Conservation (phyloP, 2,888 invertebrate species). For the Tenodera sinensis region DNA sequence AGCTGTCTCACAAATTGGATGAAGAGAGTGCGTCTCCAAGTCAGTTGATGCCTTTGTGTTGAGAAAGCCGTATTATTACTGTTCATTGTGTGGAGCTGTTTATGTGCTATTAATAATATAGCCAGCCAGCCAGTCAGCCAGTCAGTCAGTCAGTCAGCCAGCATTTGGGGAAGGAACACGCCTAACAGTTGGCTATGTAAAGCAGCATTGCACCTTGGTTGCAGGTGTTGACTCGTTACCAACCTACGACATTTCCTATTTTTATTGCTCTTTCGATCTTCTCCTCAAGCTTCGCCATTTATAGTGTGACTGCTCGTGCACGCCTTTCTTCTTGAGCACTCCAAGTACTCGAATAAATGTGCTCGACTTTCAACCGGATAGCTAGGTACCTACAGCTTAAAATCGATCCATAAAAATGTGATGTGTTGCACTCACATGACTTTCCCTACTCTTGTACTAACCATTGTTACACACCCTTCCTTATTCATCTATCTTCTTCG, state of each 20-base stretch:
- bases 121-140: too few relatives aligned
- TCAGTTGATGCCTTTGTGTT: neutral
- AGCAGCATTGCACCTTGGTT: neutral
- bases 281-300: neutral
- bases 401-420: too few relatives aligned
- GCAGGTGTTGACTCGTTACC: neutral
- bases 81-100: neutral
- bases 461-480: too few relatives aligned
- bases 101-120: neutral
- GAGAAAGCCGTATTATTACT: neutral
- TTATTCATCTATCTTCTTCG: too few relatives aligned
- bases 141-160: too few relatives aligned
- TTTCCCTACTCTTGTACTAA: too few relatives aligned
- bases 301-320: neutral
- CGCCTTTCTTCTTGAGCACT: neutral
- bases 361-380: too few relatives aligned
- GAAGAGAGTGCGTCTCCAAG: neutral
- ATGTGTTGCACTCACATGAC: too few relatives aligned
- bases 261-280: neutral
- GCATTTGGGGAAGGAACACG: neutral
- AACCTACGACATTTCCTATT: neutral
- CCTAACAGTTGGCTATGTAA: neutral
- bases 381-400: too few relatives aligned
- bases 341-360: too few relatives aligned
- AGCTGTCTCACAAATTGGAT: neutral